Evolutionary conservation across 2,113 vertebrate genomes (phyloP).

Genomic region (Eulemur macaco): DNA sequence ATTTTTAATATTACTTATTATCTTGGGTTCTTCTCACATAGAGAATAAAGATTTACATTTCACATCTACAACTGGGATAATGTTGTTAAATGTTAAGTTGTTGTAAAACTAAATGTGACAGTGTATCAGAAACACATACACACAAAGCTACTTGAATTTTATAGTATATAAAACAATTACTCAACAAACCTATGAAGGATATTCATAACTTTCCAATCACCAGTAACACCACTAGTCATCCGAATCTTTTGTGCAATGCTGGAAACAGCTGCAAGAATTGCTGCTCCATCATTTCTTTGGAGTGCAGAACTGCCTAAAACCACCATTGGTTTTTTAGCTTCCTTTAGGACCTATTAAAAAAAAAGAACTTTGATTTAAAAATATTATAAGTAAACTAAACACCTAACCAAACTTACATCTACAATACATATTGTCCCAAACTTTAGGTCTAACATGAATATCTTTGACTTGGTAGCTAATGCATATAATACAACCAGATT

Average conservation of each 20-base stretch:
- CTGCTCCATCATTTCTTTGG: slow-evolving; percentile 93
- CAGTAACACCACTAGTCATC: slow-evolving; percentile 86
- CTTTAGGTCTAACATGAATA: slow-evolving; percentile 7
- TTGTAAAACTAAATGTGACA: not conserved
- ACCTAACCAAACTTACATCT: not conserved
- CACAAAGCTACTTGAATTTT: slow-evolving; percentile 33
- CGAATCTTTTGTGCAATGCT: slow-evolving; percentile 92
- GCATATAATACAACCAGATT: not conserved
- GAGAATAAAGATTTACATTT: not conserved
- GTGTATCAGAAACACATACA: not conserved
- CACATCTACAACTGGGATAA: not conserved
- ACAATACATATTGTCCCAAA: not conserved
- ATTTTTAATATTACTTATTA: slow-evolving; percentile 40
- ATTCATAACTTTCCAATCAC: slow-evolving; percentile 96
- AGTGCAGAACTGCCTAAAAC: slow-evolving; percentile 94
- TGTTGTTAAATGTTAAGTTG: not conserved
- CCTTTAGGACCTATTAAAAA: slow-evolving; percentile 85
- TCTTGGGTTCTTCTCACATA: slow-evolving; percentile 2
- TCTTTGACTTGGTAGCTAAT: not conserved
- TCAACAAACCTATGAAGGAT: slow-evolving; percentile 94
- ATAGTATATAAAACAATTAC: slow-evolving; percentile 13
- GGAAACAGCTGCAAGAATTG: slow-evolving; percentile 91
- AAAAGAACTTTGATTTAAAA: not conserved
- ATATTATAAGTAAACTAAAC: not conserved
- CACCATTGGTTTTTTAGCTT: slow-evolving; percentile 93